Evolutionary conservation across 2,797 vertebrate species (phyloP), one percentile per base, ranked within the genome.

Genomic region (Poeciliopsis turneri): DNA sequence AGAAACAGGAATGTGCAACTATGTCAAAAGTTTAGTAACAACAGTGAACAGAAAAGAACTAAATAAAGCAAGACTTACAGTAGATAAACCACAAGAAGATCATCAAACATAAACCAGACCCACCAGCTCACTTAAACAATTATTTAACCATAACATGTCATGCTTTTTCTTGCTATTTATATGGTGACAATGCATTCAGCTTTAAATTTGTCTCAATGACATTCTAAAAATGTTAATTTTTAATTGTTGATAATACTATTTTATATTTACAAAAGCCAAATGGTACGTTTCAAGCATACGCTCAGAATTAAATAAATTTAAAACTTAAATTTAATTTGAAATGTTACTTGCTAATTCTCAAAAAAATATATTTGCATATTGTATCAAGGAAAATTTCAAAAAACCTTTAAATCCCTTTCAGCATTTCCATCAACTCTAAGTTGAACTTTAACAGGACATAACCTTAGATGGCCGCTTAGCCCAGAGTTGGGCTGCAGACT

Each of bases 381-480:
- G 23, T 36, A 25, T 45, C 13, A 28, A 15, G 25, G 12, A 15
- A 59, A 59, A 59, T 28, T 1, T n/a, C n/a, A 15, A 16, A 45
- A 43, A 43, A 12, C 12, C n/a, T 41, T 45, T 5, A 45, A 70
- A 16, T 28, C 25, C 25, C 4, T 70, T 70, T 45, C 2, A 70
- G 68, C 68, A 70, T 49, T 25, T 49, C 33, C 5, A 72, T 77
- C 83, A 66, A 76, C 47, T 88, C 53, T 4, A 69, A 82, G 76
- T 45, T 78, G 74, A 85, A 84, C 75, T 69, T 46, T 30, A 72
- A 75, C 9, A 57, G 72, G 82, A 76, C 79, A 83, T 89, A 75
- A 46, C 79, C 87, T 88, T 79, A 88, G 92, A 93, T 93, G 91
- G 92, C 88, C 79, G 79, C 72, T 78, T 86, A 81, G 82, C 84